Evolutionary conservation across 2,797 vertebrate genomes (phyloP).

Genomic region (Crossoptilon crossoptilon): DNA sequence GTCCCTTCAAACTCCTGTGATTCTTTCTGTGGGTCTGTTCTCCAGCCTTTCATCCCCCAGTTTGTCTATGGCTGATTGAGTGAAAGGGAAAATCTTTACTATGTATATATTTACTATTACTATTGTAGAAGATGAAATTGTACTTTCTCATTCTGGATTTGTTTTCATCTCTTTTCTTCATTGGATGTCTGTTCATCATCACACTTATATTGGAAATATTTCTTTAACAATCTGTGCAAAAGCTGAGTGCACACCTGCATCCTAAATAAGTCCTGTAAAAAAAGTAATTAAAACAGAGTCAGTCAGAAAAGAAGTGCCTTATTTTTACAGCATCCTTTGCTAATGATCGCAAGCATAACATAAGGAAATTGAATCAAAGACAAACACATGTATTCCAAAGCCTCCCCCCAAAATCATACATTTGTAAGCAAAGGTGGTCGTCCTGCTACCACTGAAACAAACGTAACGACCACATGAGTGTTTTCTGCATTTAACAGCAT

Average conservation of each 20-base stretch:
- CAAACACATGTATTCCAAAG: background rate
- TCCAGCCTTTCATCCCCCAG: background rate
- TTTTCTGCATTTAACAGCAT: background rate
- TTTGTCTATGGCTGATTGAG: too few relatives aligned
- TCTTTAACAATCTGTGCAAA: background rate
- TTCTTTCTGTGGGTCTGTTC: background rate
- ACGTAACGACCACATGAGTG: rapidly evolving
- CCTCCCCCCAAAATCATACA: background rate
- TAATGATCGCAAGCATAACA: background rate
- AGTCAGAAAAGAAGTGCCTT: background rate
- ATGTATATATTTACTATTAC: too few relatives aligned
- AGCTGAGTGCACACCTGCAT: background rate
- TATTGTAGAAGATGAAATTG: background rate
- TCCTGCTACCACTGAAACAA: background rate
- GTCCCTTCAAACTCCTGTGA: too few relatives aligned
- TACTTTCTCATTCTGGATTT: background rate
- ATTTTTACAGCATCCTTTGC: background rate
- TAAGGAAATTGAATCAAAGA: background rate
- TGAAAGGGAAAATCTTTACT: too few relatives aligned
- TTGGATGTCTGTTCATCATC: background rate
- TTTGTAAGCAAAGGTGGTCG: background rate
- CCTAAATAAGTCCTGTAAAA: background rate
- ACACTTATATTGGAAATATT: background rate
- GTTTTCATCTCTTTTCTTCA: background rate
- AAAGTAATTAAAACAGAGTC: background rate